Evolutionary conservation across 1,140 invertebrate genomes (phyloP).

Genomic region (Drosophila navojoa): DNA sequence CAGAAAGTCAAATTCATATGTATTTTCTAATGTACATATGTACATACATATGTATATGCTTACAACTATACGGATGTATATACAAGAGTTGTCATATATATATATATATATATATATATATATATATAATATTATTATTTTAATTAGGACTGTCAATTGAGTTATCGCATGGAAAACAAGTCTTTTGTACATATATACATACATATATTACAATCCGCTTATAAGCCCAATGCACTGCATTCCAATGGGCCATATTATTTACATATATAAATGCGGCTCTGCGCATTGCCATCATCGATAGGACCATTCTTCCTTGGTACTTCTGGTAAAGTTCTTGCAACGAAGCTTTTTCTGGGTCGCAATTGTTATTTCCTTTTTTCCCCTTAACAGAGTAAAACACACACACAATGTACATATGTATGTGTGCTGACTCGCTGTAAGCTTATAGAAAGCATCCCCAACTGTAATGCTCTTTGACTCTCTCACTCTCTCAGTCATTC

Average conservation of each 20-base stretch:
- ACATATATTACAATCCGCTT: background rate
- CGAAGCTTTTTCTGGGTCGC: slow-evolving; percentile 63
- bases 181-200: slow-evolving; percentile 26
- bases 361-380: slow-evolving; percentile 5
- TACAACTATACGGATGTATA: no score
- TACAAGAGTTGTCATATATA: no score
- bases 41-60: no score
- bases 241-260: background rate
- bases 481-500: background rate
- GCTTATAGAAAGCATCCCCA: slow-evolving; percentile 22
- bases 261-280: slow-evolving; percentile 14
- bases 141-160: no score
- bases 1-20: no score
- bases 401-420: background rate
- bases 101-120: no score
- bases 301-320: slow-evolving; percentile 66
- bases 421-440: background rate
- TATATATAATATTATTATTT: no score
- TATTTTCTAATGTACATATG: no score
- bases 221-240: no score
- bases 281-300: slow-evolving; percentile 50
- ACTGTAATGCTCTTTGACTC: slow-evolving; percentile 21
- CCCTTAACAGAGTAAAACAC: background rate
- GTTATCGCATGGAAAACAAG: slow-evolving; percentile 29
- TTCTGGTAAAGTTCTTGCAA: slow-evolving; percentile 63